Base-by-base conservation (phyloP, 2,888 invertebrate genomes). In the Napeogenes inachia region DNA sequence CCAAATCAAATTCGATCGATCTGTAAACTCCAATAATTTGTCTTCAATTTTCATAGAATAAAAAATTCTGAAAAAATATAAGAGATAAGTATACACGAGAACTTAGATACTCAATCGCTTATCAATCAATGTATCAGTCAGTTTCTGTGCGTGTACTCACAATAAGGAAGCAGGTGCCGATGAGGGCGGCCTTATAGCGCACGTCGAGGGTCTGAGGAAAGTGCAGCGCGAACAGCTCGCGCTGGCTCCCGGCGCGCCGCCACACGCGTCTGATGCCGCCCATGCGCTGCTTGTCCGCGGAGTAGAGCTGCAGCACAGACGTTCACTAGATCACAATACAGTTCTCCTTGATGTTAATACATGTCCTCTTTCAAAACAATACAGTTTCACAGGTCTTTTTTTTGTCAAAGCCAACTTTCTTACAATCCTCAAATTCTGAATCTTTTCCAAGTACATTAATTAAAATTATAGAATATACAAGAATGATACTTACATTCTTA, bases 81-180 rank as follows among this genome's bases (percentile, higher is more conserved):
- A 42, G 12, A 35, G 47, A 12, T 58, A 53, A n/a, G 30, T 60
- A 35, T n/a, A 46, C 35, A 35, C 6, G 35, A 35, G 35, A 35
- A 35, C 35, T 35, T 35, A 35, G 35, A 45, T 30, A 59, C 21
- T 57, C 13, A 38, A 55, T 50, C 8, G 21, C 2, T n/a, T 50
- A n/a, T 42, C 4, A 56, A 55, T 38, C 70, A 75, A 61, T 71
- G 71, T 54, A 75, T 70, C 65, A 76, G 75, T 45, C 75, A 74
- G 75, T 77, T 71, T 57, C 72, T 54, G 13, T 54, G 13, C 21
- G 47, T 10, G 54, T 38, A 73, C 76, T 71, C 13, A 80, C 80
- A 46, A 79, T 78, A 5, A 82, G 74, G 47, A 82, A 75, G 65
- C 80, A 79, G 32, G 81, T 74, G 61, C 76, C 79, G 6, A 84